Evolutionary conservation across 1,140 invertebrate species (phyloP), one percentile per base, ranked within the genome.

Genomic region (Araneus ventricosus): DNA sequence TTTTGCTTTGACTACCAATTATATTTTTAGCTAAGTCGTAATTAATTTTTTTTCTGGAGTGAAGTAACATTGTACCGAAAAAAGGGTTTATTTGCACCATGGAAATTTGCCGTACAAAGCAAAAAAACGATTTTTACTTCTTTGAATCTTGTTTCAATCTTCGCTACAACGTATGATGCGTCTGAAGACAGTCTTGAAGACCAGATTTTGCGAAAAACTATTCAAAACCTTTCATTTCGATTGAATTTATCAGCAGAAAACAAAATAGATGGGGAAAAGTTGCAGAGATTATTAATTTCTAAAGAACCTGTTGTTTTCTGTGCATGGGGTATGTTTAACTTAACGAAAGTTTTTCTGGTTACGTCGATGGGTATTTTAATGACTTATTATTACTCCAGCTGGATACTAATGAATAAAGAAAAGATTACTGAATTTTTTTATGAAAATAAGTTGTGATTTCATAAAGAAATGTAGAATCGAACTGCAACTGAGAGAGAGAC

Each of bases 221-320:
- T 82, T 14, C 39, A 45, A 45, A 37, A 82, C 6, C 7, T 41
- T 39, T 34, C 34, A 39, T 82, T 41, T 41, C 4, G 22, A n/a
- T n/a, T 82, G 24, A 39, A 22, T 82, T 82, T 41, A 4, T 82
- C 79, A 39, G 41, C 24, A 4, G 17, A 82, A 39, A 39, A 14
- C 7, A 4, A 22, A 22, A 7, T 41, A 6, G 4, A 82, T n/a
- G 79, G 37, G 22, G 41, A 82, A 24, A 37, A 4, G 2, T n/a
- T 82, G n/a, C 24, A 86, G 5, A 86, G 8, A 20, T 86, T 86
- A 7, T 17, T 86, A 4, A 22, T 59, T 17, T 86, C 84, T 14
- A 86, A 59, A 86, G 41, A 59, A 52, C 10, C 8, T 34, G 30
- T 86, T n/a, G 52, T 86, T 86, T 86, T 86, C 22, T 59, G 30